Evolutionary conservation across 37 sponge, comb jelly and placozoan genomes (phyloP), one percentile per base, ranked within the genome.

Genomic region (Aplysina aerophoba): DNA sequence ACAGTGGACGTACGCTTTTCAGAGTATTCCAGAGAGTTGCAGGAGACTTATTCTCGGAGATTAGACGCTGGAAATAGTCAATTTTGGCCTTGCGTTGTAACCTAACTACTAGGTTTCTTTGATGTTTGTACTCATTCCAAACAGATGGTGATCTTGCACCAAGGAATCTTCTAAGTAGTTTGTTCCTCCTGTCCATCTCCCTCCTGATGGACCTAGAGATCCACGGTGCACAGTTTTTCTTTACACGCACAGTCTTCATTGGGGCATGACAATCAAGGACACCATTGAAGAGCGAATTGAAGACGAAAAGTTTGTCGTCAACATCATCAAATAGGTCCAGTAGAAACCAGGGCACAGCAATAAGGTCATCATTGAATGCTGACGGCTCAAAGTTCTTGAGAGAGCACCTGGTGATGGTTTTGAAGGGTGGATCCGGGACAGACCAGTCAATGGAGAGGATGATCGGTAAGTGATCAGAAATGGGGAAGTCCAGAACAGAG

Each of bases 261-360:
- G 73, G 73, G 34, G 73, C 37, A 71, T 71, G 73, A 6, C 6
- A 3, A 5, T 71, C 73, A 71, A 71, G 73, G 36, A 71, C 73
- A 2, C 15, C 73, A n/a, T n/a, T n/a, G n/a, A 27, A 62, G 28
- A 6, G 12, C 11, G 28, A 62, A 28, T 27, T 62, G 11, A 27
- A 62, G 28, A 4, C 12, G 28, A 62, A 27, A 62, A 62, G 4
- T 11, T 27, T 62, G 28, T 62, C 64, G 11, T 62, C 64, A 11
- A 62, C 64, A 27, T 62, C 64, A 27, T 11, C 12, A 14, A 62
- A 62, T 14, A 62, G 64, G 28, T 62, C 64, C 2, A 62, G 64
- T 62, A 62, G 4, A 62, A 62, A 62, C 64, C 64, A 62, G 64
- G 64, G 64, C 64, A 62, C 64, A 27, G 64, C 4, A 62, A 28